These are phyloP conservation scores for Pelobates cultripes DNA, from an alignment of 2,797 vertebrate species.

Conservation along the genomic window DNA sequence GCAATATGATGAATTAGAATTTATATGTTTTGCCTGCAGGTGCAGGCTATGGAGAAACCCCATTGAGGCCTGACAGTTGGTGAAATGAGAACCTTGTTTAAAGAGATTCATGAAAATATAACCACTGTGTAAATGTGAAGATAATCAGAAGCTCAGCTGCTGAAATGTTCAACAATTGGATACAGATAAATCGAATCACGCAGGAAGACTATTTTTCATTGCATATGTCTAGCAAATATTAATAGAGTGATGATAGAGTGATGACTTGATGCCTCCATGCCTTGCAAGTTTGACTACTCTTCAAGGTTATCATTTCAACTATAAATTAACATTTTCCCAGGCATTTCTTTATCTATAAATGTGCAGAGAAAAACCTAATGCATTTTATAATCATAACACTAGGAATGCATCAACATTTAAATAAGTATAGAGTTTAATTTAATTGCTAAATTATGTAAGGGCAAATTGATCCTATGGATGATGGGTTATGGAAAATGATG, in stretches of 20 bases:
- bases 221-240: not conserved
- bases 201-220: not conserved
- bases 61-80: not conserved
- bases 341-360: slow-evolving; percentile 24
- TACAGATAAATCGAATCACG: not conserved
- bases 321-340: slow-evolving; percentile 37
- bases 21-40: too few relatives aligned
- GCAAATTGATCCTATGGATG: not conserved
- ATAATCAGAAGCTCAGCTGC: not conserved
- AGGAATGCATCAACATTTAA: slow-evolving; percentile 7
- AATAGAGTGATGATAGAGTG: not conserved
- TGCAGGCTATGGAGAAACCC: too few relatives aligned
- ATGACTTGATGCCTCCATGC: not conserved
- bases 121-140: not conserved
- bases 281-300: slow-evolving; percentile 2
- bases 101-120: not conserved
- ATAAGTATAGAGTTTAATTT: slow-evolving; percentile 23
- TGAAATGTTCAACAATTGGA: not conserved
- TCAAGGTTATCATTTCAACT: slow-evolving; percentile 35
- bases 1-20: too few relatives aligned
- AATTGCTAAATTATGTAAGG: not conserved
- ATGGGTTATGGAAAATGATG: slow-evolving; percentile 6
- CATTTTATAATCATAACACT: slow-evolving; percentile 11
- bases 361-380: slow-evolving; percentile 16
- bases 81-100: not conserved